Conservation (phyloP, 2,888 invertebrate genomes). For the Torymus tubicola region DNA sequence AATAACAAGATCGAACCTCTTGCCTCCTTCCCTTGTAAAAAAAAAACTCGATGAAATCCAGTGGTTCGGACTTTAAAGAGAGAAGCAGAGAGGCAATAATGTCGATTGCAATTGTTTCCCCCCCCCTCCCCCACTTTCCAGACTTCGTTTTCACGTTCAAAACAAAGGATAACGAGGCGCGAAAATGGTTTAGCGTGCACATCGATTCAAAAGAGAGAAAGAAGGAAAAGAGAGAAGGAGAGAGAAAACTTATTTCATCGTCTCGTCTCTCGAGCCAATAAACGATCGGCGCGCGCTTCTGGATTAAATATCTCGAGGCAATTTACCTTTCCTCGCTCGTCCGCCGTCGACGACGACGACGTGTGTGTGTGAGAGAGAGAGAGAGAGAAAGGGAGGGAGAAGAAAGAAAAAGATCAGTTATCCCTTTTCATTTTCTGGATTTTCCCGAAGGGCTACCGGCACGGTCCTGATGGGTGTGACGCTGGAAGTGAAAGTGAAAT, state of each 20-base stretch:
- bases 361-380: not conserved
- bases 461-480: no score
- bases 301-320: slow-evolving; percentile 72
- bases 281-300: slow-evolving; percentile 65
- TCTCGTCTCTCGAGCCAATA: slow-evolving; percentile 66
- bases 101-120: slow-evolving; percentile 59
- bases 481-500: no score
- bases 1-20: no score
- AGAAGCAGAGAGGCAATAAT: slow-evolving; percentile 55
- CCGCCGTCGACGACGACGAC: not conserved
- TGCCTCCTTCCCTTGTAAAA: not conserved
- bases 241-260: slow-evolving; percentile 59
- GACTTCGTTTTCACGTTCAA: slow-evolving; percentile 56
- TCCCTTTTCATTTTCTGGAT: no score
- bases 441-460: no score
- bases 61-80: slow-evolving; percentile 16
- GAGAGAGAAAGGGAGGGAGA: slow-evolving; percentile 21
- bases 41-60: slow-evolving; percentile 21
- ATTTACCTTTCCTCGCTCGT: slow-evolving; percentile 65
- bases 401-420: slow-evolving; percentile 8
- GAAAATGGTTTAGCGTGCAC: slow-evolving; percentile 73
- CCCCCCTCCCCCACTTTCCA: not conserved
- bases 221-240: no score
- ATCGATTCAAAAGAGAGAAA: slow-evolving; percentile 67
- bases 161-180: slow-evolving; percentile 73